These are phyloP conservation scores for Lasioglossum zephyrum DNA, from an alignment of 2,888 invertebrate genomes.

Conservation along the genomic window DNA sequence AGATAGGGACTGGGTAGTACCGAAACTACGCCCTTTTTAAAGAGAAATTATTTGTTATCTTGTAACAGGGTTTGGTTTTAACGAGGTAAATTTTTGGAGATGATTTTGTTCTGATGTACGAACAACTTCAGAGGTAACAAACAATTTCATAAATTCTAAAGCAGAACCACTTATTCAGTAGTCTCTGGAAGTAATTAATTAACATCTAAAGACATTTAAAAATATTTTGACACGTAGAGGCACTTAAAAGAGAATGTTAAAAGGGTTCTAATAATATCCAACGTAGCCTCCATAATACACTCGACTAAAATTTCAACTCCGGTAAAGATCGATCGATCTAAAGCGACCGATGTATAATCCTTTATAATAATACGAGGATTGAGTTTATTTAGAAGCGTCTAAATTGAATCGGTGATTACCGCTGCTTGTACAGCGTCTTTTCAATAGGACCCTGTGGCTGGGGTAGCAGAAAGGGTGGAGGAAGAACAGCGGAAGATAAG, in stretches of 20 bases:
- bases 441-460: neutral
- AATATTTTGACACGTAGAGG: neutral
- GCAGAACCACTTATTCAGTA: neutral
- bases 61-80: neutral
- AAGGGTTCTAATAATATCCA: neutral
- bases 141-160: neutral
- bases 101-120: neutral
- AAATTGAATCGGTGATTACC: slow-evolving; percentile 2
- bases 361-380: no score
- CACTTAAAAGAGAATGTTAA: neutral
- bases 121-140: neutral
- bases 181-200: neutral
- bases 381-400: neutral
- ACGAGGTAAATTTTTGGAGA: neutral
- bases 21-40: neutral
- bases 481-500: slow-evolving; percentile 16
- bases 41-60: neutral
- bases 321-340: neutral
- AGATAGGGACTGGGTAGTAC: neutral
- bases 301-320: neutral
- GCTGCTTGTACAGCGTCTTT: neutral
- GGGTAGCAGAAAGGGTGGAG: neutral
- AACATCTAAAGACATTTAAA: neutral
- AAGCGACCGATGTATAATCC: neutral
- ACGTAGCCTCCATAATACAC: neutral